Conservation (phyloP, 2,888 invertebrate genomes). For the Pyralis farinalis region DNA sequence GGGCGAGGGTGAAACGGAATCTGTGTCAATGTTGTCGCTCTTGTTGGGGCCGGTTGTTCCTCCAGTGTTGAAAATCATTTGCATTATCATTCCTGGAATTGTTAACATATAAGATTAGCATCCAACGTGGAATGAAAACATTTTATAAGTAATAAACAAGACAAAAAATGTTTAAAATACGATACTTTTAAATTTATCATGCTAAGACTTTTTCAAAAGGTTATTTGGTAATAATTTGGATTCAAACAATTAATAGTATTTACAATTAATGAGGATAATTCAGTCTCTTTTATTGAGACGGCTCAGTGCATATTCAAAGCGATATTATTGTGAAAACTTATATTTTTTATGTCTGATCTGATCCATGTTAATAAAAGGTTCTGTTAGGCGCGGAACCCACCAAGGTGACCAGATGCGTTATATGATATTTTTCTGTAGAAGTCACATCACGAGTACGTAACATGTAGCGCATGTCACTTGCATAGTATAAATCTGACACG, state of each 20-base stretch:
- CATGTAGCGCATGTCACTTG: too few species aligned
- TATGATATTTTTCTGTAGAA: too few species aligned
- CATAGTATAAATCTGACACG: too few species aligned
- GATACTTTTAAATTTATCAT: too few species aligned
- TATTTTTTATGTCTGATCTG: background rate
- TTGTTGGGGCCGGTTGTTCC: slow-evolving; percentile 86
- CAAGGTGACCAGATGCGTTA: too few species aligned
- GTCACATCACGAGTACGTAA: too few species aligned
- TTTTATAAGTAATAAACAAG: too few species aligned
- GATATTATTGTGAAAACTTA: background rate
- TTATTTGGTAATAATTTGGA: background rate
- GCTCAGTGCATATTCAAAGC: background rate
- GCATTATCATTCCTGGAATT: slow-evolving; percentile 87
- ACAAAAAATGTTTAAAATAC: too few species aligned
- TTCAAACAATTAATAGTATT: background rate
- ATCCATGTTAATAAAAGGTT: background rate
- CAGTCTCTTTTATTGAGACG: background rate
- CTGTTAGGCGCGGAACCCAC: background rate
- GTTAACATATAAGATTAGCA: slow-evolving; percentile 2
- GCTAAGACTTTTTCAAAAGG: too few species aligned
- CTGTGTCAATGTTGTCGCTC: slow-evolving; percentile 88
- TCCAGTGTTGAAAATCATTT: slow-evolving; percentile 90
- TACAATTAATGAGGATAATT: background rate
- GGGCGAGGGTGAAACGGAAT: slow-evolving; percentile 86
- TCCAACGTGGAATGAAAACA: slow-evolving; percentile 5